Evolutionary conservation across 2,888 invertebrate genomes (phyloP), one percentile per base, ranked within the genome.

Genomic region (Spialia ferax): DNA sequence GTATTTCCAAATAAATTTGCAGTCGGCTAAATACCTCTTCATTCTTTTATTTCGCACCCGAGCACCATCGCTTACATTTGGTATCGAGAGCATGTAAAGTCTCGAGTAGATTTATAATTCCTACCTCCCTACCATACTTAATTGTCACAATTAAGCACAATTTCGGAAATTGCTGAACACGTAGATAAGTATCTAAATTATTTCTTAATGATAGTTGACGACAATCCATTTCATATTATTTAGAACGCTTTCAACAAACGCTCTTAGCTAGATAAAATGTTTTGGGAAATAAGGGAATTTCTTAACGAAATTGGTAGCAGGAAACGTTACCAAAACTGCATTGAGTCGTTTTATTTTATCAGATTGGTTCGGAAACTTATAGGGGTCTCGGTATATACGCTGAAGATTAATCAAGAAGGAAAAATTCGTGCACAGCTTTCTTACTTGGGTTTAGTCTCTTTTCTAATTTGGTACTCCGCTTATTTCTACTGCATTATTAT

Each of bases 401-500:
- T 72, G 1, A 65, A 72, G 26, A 65, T 38, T 38, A 63, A 42
- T 4, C 50, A 69, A 0, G 62, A 61, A 7, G 68, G 70, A 8
- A 69, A 67, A 1, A 72, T 82, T 8, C 62, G 68, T 5, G 69
- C 73, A 0, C 73, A 74, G 42, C 80, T 88, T 38, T 78, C 78
- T 15, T 67, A 71, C 1, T 38, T 80, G 0, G 88, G 87, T 0
- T 77, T 86, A 1, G 8, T 77, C 11, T 75, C 62, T 56, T 75
- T 74, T 78, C 42, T 74, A 4, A 75, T 63, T 11, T 86, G 84
- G 85, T 75, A 76, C 61, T 68, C 70, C 10, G 10, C 80, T 15
- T 87, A 80, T 72, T 77, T 82, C 54, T 89, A 80, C 71, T 84
- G 84, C 26, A 72, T 82, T 2, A 85, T 77, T 63, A 78, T 65